Conservation (phyloP, 1,140 invertebrate species). For the Brachionus rubens region DNA sequence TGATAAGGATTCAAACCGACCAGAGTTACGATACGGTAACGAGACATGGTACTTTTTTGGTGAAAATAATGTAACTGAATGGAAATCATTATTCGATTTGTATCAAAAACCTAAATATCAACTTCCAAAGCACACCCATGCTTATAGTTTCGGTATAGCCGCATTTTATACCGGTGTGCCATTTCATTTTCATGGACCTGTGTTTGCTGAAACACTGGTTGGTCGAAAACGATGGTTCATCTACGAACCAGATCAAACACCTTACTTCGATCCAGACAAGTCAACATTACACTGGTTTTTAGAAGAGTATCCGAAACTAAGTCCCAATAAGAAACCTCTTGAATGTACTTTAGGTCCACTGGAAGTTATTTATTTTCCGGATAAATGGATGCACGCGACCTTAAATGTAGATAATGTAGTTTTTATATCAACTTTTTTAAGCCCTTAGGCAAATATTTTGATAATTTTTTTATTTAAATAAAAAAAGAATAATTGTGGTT, state of each 20-base stretch:
- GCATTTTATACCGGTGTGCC: slow-evolving; percentile 61
- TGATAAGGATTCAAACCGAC: neutral
- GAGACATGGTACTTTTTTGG: slow-evolving; percentile 64
- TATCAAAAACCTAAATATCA: slow-evolving; percentile 60
- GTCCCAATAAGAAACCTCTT: slow-evolving; percentile 53
- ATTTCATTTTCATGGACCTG: slow-evolving; percentile 65
- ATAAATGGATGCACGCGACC: slow-evolving; percentile 58
- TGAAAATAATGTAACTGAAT: slow-evolving; percentile 61
- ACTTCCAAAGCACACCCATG: slow-evolving; percentile 57
- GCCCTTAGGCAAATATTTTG: slow-evolving; percentile 45
- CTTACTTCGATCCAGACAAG: slow-evolving; percentile 61
- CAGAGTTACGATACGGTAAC: slow-evolving; percentile 46
- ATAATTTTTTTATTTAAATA: neutral
- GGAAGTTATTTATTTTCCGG: slow-evolving; percentile 61
- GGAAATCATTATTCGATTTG: slow-evolving; percentile 58
- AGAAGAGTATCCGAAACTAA: slow-evolving; percentile 59
- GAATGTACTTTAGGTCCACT: slow-evolving; percentile 61
- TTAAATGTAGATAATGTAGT: slow-evolving; percentile 54
- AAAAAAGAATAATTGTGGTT: no score
- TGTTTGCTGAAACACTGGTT: slow-evolving; percentile 63
- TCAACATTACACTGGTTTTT: slow-evolving; percentile 63
- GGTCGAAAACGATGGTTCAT: slow-evolving; percentile 64
- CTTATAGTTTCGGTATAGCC: slow-evolving; percentile 54
- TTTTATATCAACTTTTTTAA: slow-evolving; percentile 56
- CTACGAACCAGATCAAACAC: slow-evolving; percentile 58